Base-by-base conservation (phyloP, 2,888 invertebrate species). In the Ischnus inquisitorius region DNA sequence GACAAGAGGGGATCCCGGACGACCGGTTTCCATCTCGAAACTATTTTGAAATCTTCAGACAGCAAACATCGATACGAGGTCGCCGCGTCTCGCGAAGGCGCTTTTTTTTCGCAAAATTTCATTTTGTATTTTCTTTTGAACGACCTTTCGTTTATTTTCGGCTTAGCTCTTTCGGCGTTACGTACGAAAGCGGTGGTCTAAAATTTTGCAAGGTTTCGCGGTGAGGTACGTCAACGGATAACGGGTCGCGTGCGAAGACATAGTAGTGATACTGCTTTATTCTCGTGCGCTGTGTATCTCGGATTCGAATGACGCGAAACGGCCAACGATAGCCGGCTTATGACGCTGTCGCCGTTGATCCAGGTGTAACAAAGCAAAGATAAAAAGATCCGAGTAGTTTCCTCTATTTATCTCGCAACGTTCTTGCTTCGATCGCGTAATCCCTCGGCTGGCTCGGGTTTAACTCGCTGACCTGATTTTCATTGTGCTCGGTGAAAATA, bases 121-220 rank as follows among this genome's bases (percentile, higher is more conserved):
- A 12, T 57, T 57, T 57, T 57, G n/a, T n/a, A n/a, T 25, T 19
- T 57, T 25, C 22, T 57, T 6, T 3, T 25, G 25, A 25, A 22
- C 14, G 12, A 4, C 1, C 6, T 28, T 28, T n/a, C 25, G 1
- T 14, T 12, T 25, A 1, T 54, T 12, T 12, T 54, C 43, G 25
- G 22, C n/a, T 22, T 65, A 16, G 43, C 25, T 46, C 43, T n/a
- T 74, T 67, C 22, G 39, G 43, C 51, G 65, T 65, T 57, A 46
- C 43, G 5, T 48, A 19, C 64, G 1, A 43, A 68, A 74, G 62
- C 60, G 54, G 34, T 54, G 8, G 41, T 68, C 75, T 71, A 57
- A 75, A 62, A 64, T 71, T 83, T 83, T 83, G 79, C 74, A 65
- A 57, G 75, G 78, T 79, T 83, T 79, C 79, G 10, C 68, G 72